phyloP scores from a whole-genome alignment of 2,888 invertebrate genomes.

The Euplexia lucipara region DNA sequence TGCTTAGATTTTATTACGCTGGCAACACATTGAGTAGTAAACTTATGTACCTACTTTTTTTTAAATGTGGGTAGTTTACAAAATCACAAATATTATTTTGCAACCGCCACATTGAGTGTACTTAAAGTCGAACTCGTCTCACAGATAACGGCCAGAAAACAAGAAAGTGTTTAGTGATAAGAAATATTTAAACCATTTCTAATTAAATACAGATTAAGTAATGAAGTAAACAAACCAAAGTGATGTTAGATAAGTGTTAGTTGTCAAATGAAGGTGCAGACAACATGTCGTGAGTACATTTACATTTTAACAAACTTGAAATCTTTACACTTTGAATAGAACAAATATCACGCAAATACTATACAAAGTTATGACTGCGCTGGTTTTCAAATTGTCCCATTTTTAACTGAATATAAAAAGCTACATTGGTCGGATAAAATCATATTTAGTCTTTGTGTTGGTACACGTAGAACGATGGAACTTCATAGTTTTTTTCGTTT shows the following conservation, averaged over 20 bases:
- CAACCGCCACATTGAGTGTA: slow-evolving; percentile 18
- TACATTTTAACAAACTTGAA: no score
- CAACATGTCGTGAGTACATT: slow-evolving; percentile 47
- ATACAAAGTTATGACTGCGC: no score
- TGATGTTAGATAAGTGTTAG: slow-evolving; percentile 20
- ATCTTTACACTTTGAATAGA: no score
- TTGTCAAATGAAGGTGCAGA: slow-evolving; percentile 63
- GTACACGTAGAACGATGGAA: background rate
- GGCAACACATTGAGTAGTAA: background rate
- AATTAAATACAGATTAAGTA: slow-evolving; percentile 41
- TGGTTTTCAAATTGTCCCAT: background rate
- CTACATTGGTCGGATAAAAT: background rate
- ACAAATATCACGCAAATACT: background rate
- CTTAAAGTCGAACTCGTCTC: slow-evolving; percentile 9
- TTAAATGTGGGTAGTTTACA: slow-evolving; percentile 22
- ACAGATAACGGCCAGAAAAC: slow-evolving; percentile 12
- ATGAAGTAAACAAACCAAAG: slow-evolving; percentile 29
- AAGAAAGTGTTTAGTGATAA: slow-evolving; percentile 25
- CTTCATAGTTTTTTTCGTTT: background rate
- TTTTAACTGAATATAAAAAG: background rate
- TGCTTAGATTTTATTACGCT: background rate
- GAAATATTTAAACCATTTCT: slow-evolving; percentile 17
- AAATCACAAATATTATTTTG: background rate
- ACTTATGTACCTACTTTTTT: no score
- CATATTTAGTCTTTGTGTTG: background rate